phyloP scores from a whole-genome alignment of 2,888 invertebrate species.

The Drosophila paranaensis region DNA sequence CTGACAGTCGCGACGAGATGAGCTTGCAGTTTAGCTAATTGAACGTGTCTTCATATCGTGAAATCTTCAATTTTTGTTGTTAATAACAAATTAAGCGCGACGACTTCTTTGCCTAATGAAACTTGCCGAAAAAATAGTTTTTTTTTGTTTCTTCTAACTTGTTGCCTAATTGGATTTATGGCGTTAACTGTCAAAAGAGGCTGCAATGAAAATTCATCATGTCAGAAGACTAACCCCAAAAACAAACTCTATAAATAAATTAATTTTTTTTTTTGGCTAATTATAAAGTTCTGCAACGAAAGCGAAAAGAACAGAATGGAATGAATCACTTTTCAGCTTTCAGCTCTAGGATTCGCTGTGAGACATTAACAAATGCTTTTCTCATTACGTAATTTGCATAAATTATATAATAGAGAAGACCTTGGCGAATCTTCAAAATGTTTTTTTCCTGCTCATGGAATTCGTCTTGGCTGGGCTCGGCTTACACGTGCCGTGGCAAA shows the following conservation, averaged over 20 bases:
- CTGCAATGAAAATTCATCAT: slow-evolving; percentile 71
- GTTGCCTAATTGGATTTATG: slow-evolving; percentile 70
- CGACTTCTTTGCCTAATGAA: slow-evolving; percentile 56
- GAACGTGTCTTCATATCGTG: slow-evolving; percentile 46
- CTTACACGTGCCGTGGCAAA: slow-evolving; percentile 10
- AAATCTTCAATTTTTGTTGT: slow-evolving; percentile 37
- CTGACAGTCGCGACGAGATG: slow-evolving; percentile 48
- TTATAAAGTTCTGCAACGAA: slow-evolving; percentile 32
- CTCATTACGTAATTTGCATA: slow-evolving; percentile 35
- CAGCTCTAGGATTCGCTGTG: slow-evolving; percentile 11
- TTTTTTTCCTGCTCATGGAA: neutral
- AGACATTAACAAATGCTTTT: slow-evolving; percentile 13
- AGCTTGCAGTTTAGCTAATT: slow-evolving; percentile 74
- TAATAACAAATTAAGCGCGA: slow-evolving; percentile 72
- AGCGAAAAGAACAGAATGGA: slow-evolving; percentile 47
- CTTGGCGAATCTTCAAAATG: slow-evolving; percentile 18
- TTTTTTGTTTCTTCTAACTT: slow-evolving; percentile 10
- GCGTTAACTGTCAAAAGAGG: slow-evolving; percentile 69
- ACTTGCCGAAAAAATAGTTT: slow-evolving; percentile 50
- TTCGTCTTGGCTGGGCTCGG: neutral
- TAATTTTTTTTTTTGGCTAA: slow-evolving; percentile 22
- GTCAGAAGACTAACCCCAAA: slow-evolving; percentile 37
- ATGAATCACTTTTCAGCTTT: slow-evolving; percentile 47
- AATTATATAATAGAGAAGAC: slow-evolving; percentile 31
- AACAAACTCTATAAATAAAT: slow-evolving; percentile 36